Evolutionary conservation across 1,140 invertebrate species (phyloP), one percentile per base, ranked within the genome.

Genomic region (Arctopsyche grandis): DNA sequence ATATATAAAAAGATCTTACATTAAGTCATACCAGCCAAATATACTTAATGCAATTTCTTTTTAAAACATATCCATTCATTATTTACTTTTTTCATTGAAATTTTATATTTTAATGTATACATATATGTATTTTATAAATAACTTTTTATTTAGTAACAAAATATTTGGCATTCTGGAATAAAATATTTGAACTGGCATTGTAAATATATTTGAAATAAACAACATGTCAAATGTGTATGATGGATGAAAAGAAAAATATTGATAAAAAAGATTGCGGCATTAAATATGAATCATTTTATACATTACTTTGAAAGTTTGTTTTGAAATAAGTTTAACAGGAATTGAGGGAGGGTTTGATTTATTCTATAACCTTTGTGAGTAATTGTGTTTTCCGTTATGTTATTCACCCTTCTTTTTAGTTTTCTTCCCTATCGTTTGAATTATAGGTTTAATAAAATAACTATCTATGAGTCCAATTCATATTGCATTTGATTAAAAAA

Each of bases 21-120:
- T 66, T 26, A 66, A 66, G 63, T 26, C 9, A 26, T 26, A 66
- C 63, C 63, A 66, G 63, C 63, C 63, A 66, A 26, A 26, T 66
- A 22, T 4, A 26, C 63, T 66, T 66, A 66, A 66, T 22, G 63
- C 26, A 22, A n/a, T 12, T 0, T 14, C 63, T 66, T 26, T 66
- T 66, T 66, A 66, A 3, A 9, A 26, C 58, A 22, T 5, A 19
- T 21, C 10, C 22, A 26, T 9, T 66, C 22, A 66, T 26, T 24
- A 26, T 22, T 16, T 16, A 63, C 5, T 22, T 19, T 63, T 16
- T 63, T 58, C 5, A 46, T 7, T 46, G 12, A 46, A 46, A 46
- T 46, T 5, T 7, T 46, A 46, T 46, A n/a, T n/a, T n/a, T n/a
- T n/a, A n/a, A n/a, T n/a, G 12, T 46, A 46, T 46, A 46, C 12